Conservation (phyloP, 2,113 vertebrate genomes). For the Trinectes maculatus region DNA sequence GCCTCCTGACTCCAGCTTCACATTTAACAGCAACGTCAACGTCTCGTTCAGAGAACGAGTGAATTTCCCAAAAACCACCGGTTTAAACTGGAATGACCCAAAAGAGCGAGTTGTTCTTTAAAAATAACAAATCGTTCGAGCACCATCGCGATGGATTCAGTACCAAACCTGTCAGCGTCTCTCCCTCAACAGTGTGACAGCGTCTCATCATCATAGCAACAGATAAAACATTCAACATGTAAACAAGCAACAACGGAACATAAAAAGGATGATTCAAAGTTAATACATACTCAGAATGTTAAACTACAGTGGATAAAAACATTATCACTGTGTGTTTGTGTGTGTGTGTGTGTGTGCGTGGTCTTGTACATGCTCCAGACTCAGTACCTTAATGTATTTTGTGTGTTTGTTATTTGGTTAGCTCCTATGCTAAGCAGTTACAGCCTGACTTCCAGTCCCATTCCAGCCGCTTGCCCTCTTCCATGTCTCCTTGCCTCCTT, state of each 20-base stretch:
- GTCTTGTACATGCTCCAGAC: slow-evolving; percentile 18
- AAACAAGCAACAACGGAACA: slow-evolving; percentile 69
- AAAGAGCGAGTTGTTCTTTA: neutral
- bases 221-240: slow-evolving; percentile 72
- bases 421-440: slow-evolving; percentile 30
- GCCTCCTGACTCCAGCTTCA: too few species aligned
- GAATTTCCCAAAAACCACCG: too few species aligned
- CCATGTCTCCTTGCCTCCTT: slow-evolving; percentile 30
- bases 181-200: slow-evolving; percentile 31
- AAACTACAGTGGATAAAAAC: slow-evolving; percentile 47
- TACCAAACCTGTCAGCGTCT: slow-evolving; percentile 31
- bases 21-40: too few species aligned
- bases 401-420: slow-evolving; percentile 33
- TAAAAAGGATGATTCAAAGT: slow-evolving; percentile 81
- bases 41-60: too few species aligned
- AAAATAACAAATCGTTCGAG: too few species aligned
- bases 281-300: slow-evolving; percentile 60
- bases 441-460: slow-evolving; percentile 39
- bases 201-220: slow-evolving; percentile 70
- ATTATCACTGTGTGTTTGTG: slow-evolving; percentile 4
- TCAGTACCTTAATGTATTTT: slow-evolving; percentile 43
- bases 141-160: slow-evolving; percentile 7
- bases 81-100: slow-evolving; percentile 53
- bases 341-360: slow-evolving; percentile 28
- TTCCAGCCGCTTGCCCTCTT: slow-evolving; percentile 43